These are phyloP conservation scores for Tinea semifulvella DNA, from an alignment of 2,888 invertebrate species.

Conservation along the genomic window DNA sequence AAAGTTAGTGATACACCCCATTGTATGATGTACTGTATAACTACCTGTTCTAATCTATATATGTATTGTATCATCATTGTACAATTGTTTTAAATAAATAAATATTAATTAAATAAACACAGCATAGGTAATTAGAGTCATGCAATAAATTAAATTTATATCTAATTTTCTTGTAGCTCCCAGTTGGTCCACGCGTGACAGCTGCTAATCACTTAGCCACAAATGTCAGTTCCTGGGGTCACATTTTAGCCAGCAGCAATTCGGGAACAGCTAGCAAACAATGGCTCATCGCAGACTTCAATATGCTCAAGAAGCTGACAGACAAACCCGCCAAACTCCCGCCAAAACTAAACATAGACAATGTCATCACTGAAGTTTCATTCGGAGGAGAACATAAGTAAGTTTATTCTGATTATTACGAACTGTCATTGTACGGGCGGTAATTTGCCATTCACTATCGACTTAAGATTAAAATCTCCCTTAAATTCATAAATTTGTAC, in stretches of 20 bases:
- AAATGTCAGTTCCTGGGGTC: constrained; percentile 78
- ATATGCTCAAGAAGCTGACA: constrained; percentile 52
- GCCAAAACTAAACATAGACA: constrained; percentile 24
- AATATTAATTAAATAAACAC: too few species aligned
- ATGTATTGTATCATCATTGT: too few species aligned
- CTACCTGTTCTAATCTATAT: too few species aligned
- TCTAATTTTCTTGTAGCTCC: constrained; percentile 48
- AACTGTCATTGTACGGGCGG: neutral
- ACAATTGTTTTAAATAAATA: too few species aligned
- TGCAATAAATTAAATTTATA: too few species aligned
- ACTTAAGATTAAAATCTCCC: too few species aligned
- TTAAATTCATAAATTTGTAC: too few species aligned
- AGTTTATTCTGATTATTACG: constrained; percentile 22
- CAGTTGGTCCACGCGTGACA: constrained; percentile 80
- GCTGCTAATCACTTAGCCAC: constrained; percentile 84
- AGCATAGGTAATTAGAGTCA: too few species aligned
- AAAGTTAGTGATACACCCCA: too few species aligned
- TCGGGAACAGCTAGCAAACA: constrained; percentile 88
- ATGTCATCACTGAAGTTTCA: constrained; percentile 38
- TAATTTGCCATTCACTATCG: too few species aligned
- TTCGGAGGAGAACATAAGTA: constrained; percentile 33
- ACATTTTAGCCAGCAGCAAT: constrained; percentile 72
- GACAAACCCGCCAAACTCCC: neutral
- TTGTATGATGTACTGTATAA: too few species aligned
- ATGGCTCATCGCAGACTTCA: constrained; percentile 85